Conservation (phyloP, 2,888 invertebrate species). For the Andrena fulva region DNA sequence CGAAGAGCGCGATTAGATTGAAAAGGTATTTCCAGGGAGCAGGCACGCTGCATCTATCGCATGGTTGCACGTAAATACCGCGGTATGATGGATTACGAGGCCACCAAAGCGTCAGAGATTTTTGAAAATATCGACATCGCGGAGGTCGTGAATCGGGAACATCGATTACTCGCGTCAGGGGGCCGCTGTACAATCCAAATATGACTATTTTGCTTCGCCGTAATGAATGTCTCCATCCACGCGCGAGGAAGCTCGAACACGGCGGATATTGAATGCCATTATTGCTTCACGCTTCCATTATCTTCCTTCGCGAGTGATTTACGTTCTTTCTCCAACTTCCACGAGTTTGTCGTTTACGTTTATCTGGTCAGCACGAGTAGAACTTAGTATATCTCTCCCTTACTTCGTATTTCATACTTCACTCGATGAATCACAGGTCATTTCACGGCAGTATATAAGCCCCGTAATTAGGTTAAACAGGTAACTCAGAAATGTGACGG, state of each 20-base stretch:
- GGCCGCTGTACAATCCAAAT: background rate
- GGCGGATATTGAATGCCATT: background rate
- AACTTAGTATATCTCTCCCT: too few relatives aligned
- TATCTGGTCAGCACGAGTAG: too few relatives aligned
- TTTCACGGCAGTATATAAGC: too few relatives aligned
- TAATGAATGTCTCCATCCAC: background rate
- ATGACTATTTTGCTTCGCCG: background rate
- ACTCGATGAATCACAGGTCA: too few relatives aligned
- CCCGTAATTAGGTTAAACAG: background rate
- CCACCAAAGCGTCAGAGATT: conserved; percentile 1
- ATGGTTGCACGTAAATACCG: conserved; percentile 18
- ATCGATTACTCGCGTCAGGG: conserved; percentile 15
- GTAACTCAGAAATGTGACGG: background rate
- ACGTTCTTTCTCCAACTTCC: too few relatives aligned
- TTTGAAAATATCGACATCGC: conserved; percentile 14
- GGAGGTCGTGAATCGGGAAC: background rate
- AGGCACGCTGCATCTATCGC: background rate
- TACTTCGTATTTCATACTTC: too few relatives aligned
- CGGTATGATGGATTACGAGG: conserved; percentile 32
- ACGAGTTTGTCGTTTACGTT: too few relatives aligned
- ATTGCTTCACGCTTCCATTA: too few relatives aligned
- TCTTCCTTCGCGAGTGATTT: too few relatives aligned
- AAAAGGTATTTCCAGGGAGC: conserved; percentile 14
- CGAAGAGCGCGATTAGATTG: conserved; percentile 15
- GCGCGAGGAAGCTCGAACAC: background rate